Evolutionary conservation across 2,888 invertebrate species (phyloP).

Genomic region (Alloplasta piceator): DNA sequence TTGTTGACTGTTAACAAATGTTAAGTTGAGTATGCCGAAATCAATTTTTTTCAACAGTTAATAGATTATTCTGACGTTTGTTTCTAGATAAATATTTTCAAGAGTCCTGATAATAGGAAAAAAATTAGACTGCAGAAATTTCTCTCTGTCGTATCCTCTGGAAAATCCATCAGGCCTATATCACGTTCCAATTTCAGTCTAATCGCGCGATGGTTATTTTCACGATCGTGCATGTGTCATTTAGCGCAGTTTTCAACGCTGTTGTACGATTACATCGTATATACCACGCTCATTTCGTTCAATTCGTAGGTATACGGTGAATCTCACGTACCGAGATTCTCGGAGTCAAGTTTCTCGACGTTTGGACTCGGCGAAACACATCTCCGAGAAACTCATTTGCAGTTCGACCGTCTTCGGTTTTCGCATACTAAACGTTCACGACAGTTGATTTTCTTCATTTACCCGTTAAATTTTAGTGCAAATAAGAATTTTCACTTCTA

Average conservation of each 20-base stretch:
- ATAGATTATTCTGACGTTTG: no score
- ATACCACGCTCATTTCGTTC: slow-evolving; percentile 34
- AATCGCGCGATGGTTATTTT: slow-evolving; percentile 53
- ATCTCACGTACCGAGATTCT: slow-evolving; percentile 39
- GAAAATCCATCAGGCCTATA: neutral
- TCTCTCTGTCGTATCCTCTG: neutral
- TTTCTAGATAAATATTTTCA: no score
- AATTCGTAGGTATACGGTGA: slow-evolving; percentile 29
- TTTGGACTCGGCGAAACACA: slow-evolving; percentile 22
- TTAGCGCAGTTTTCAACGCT: slow-evolving; percentile 26
- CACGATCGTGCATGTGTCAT: slow-evolving; percentile 60
- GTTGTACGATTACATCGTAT: slow-evolving; percentile 23
- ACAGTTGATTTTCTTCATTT: neutral
- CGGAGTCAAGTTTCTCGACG: slow-evolving; percentile 6
- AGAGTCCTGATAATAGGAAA: neutral
- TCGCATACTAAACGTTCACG: slow-evolving; percentile 41
- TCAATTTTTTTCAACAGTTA: no score
- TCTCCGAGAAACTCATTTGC: slow-evolving; percentile 52
- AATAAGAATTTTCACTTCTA: slow-evolving; percentile 50
- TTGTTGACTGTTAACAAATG: no score
- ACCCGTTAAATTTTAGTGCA: slow-evolving; percentile 33
- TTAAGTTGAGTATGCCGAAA: no score
- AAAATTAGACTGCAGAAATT: neutral
- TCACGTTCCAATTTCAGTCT: slow-evolving; percentile 42
- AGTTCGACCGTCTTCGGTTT: slow-evolving; percentile 37